Base-by-base conservation (phyloP, 2,888 invertebrate genomes). In the Falcaria lacertinaria region DNA sequence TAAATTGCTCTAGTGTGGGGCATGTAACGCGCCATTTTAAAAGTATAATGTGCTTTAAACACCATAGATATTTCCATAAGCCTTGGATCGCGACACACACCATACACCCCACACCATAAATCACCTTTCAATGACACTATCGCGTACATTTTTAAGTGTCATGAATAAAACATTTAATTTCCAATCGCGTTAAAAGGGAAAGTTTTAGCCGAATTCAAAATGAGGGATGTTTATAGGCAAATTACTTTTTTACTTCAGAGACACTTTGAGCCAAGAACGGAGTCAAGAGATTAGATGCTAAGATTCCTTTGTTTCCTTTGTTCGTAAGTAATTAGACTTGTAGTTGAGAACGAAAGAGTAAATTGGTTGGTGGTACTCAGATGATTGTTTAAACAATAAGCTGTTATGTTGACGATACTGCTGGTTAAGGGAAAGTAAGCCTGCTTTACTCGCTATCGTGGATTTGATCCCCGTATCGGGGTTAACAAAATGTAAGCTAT, bases 81-180 rank as follows among this genome's bases (percentile, higher is more conserved):
- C 63, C 50, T 45, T 55, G 55, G 52, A 47, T 57, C 59, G 62
- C 48, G 62, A 33, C 64, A 63, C 60, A 33, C 64, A 63, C 60
- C 60, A 61, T 57, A 61, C 59, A 62, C 66, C 67, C 54, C 49
- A 48, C 48, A 56, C 53, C 54, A 75, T 83, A 80, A 81, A 82
- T 82, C 79, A 78, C 62, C 60, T 36, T 47, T 55, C 45, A 46
- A 65, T 73, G 59, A 63, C 64, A 67, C 55, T 78, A 79, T 81
- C 79, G 77, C 46, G 52, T 56, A 70, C 69, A 74, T 33, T 60
- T 71, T 76, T 75, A 67, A 81, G 66, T 64, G 59, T 47, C 67
- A 83, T 84, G 84, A 81, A 84, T 84, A 83, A 84, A 73, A 81
- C 79, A 84, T 84, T 82, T 80, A 65, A 84, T 84, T 80, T 76